Evolutionary conservation across 2,888 invertebrate genomes (phyloP).

Genomic region (Brenthis hecate): DNA sequence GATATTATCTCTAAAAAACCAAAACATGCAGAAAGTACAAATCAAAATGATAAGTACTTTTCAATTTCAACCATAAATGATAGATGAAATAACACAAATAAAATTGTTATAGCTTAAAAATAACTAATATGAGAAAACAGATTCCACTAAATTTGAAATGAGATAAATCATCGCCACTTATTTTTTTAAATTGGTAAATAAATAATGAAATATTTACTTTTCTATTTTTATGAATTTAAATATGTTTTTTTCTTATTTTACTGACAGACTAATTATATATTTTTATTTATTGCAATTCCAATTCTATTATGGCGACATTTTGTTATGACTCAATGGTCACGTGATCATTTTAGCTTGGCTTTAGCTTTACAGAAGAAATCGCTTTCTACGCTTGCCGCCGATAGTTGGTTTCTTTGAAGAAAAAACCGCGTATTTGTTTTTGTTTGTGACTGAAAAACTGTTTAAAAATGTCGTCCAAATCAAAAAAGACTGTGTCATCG

Average conservation of each 20-base stretch:
- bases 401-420: slow-evolving; percentile 55
- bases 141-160: no score
- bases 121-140: neutral
- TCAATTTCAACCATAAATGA: slow-evolving; percentile 11
- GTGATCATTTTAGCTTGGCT: slow-evolving; percentile 74
- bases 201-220: no score
- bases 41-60: slow-evolving; percentile 26
- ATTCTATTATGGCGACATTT: slow-evolving; percentile 55
- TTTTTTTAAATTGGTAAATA: no score
- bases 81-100: slow-evolving; percentile 8
- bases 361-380: slow-evolving; percentile 63
- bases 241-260: neutral
- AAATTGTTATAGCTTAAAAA: neutral
- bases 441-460: slow-evolving; percentile 66
- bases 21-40: slow-evolving; percentile 16
- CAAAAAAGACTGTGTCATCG: slow-evolving; percentile 82
- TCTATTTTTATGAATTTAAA: no score
- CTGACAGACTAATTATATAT: neutral
- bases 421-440: slow-evolving; percentile 55
- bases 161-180: no score
- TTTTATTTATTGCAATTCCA: neutral
- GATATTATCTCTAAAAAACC: slow-evolving; percentile 4
- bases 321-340: slow-evolving; percentile 70
- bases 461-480: slow-evolving; percentile 75
- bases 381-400: slow-evolving; percentile 60